phyloP scores from a whole-genome alignment of 2,888 invertebrate species.

The Lissonota sp. region DNA sequence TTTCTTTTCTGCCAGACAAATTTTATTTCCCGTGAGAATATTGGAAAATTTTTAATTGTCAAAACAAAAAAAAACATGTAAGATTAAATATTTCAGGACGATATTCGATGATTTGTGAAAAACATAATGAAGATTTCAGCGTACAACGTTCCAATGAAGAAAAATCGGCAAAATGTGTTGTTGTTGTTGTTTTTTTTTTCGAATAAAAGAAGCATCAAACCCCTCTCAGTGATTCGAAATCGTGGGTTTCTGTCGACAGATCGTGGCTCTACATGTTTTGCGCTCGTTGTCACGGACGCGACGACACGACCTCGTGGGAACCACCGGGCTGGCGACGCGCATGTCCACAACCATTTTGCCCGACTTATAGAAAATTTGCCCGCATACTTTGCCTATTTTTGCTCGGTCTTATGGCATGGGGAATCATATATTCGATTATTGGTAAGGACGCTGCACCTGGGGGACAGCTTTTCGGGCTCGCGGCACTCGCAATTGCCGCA shows the following conservation, averaged over 20 bases:
- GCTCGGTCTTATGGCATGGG: slow-evolving; percentile 91
- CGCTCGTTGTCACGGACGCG: slow-evolving; percentile 90
- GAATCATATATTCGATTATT: slow-evolving; percentile 90
- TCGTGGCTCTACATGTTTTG: slow-evolving; percentile 95
- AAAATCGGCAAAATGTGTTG: background rate
- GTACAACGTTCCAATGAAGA: background rate
- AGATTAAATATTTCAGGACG: no score
- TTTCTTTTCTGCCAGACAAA: slow-evolving; percentile 46
- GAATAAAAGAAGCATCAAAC: background rate
- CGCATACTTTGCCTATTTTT: slow-evolving; percentile 89
- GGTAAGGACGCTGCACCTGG: slow-evolving; percentile 92
- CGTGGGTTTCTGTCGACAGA: slow-evolving; percentile 82
- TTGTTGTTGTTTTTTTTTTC: background rate
- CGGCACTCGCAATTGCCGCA: slow-evolving; percentile 90
- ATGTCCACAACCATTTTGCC: slow-evolving; percentile 94
- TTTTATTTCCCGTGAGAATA: background rate
- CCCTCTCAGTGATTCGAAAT: slow-evolving; percentile 46
- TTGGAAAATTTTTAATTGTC: no score
- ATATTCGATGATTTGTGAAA: background rate
- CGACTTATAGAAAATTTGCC: slow-evolving; percentile 93
- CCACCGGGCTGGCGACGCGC: slow-evolving; percentile 92
- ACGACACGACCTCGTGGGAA: slow-evolving; percentile 91
- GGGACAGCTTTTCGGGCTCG: slow-evolving; percentile 92
- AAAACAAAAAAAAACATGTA: no score
- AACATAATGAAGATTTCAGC: background rate